Base-by-base conservation (phyloP, 1,140 invertebrate species). In the Ericerus pela region DNA sequence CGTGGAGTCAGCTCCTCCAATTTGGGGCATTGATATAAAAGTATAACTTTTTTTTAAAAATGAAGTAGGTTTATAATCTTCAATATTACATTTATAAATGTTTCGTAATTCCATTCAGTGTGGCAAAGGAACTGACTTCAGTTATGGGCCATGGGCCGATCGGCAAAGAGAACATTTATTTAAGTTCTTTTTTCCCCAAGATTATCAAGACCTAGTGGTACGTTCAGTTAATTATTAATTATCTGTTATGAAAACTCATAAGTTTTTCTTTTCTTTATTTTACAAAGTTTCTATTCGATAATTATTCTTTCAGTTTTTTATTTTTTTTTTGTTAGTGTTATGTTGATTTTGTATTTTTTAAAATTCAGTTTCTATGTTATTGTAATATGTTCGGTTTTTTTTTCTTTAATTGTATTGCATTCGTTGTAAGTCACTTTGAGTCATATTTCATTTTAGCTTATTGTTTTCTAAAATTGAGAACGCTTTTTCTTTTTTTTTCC, bases 131-230 rank as follows among this genome's bases (percentile, higher is more conserved):
- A 98, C 95, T 36, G 90, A 97, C 67, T 92, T 97, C 62, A 95
- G 91, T 69, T 97, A 96, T 65, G 95, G 95, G 1, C 94, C 96
- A 3, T 99, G 94, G 94, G 93, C 92, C 5, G 95, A 98, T 69
- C 76, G 93, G 37, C 95, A 98, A 69, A 76, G 94, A 57, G 93
- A 96, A 69, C 82, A 93, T 70, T 71, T 98, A 16, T 97, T 90
- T 69, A 92, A 84, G 72, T 96, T 97, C 68, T 99, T 99, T 68
- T 96, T 89, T 68, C 94, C 95, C 2, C 83, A 86, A 57, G 86
- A 91, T 54, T 65, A 59, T 53, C 64, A 64, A 58, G 57, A 61
- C n/a, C 47, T 66, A 20, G 62, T 65, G 62, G 67, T 68, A 60
- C 64, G 55, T 57, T 20, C 53, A 36, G 57, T 47, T 11, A 29